Base-by-base conservation (phyloP, 2,797 vertebrate genomes). In the Streptopelia turtur region DNA sequence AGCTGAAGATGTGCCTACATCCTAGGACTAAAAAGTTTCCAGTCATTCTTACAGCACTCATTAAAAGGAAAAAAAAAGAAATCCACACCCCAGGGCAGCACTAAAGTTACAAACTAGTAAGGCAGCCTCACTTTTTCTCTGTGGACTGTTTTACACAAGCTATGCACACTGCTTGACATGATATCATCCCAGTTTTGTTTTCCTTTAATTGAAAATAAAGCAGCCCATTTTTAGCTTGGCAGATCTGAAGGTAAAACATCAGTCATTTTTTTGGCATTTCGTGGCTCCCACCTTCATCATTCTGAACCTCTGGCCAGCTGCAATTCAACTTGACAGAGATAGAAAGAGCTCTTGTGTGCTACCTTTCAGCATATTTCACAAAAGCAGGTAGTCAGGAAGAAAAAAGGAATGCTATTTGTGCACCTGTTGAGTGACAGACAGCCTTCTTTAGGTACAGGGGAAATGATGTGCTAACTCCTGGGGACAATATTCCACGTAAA, bases 401-500 rank as follows among this genome's bases (percentile, higher is more conserved):
- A 79, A 43, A 81, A 52, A 81, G 13, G 13, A 90, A 71, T 41
- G 41, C 6, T 56, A 25, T 77, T 41, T 66, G 37, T 61, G 39
- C n/a, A 71, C 17, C 23, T 41, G 13, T 10, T 39, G 43, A 78
- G 30, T 0, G 1, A 64, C 31, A 45, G 1, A 63, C 28, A 45
- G 65, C 20, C 16, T 61, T 78, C 55, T 75, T 82, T 57, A 65
- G 41, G 65, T 30, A 30, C 21, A 4, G 23, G 6, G 65, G 37
- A 79, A 89, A 53, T 64, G 11, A 11, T 20, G n/a, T 7, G 27
- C 27, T 68, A 71, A 39, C 66, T 39, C 16, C 22, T 24, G 31
- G 22, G 45, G 39, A 89, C 15, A 31, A 8, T 17, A 45, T 8
- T 84, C 53, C 69, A 50, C 16, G 31, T 61, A 90, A 87, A 82